These are phyloP conservation scores for Ceratothoa steindachneri DNA, from an alignment of 2,888 invertebrate species.

Conservation along the genomic window DNA sequence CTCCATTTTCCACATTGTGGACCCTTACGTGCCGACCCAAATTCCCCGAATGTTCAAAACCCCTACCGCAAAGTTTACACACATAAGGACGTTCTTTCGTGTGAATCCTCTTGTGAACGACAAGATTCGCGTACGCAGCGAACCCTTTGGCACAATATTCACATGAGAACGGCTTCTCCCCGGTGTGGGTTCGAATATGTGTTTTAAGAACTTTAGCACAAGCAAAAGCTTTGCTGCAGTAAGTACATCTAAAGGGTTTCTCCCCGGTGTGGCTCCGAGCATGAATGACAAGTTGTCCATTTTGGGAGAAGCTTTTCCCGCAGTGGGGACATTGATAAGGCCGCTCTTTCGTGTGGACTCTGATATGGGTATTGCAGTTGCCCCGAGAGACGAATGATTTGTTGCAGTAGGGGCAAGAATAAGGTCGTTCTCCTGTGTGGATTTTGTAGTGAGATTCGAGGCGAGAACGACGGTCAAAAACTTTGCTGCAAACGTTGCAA, in stretches of 20 bases:
- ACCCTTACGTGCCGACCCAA: conserved; percentile 41
- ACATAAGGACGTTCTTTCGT: conserved; percentile 44
- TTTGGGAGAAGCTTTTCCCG: conserved; percentile 44
- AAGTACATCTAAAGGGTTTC: conserved; percentile 40
- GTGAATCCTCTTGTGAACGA: conserved; percentile 46
- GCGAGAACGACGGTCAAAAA: conserved; percentile 40
- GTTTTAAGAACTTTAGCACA: conserved; percentile 48
- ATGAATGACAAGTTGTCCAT: conserved; percentile 47
- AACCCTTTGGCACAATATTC: conserved; percentile 47
- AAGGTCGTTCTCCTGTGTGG: conserved; percentile 43
- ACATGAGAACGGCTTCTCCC: conserved; percentile 47
- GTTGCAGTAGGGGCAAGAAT: conserved; percentile 42
- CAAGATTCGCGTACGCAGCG: conserved; percentile 47
- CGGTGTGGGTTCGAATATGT: conserved; percentile 47
- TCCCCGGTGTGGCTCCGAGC: conserved; percentile 46
- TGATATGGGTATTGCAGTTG: conserved; percentile 46
- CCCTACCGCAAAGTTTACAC: conserved; percentile 41
- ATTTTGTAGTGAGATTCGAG: conserved; percentile 42
- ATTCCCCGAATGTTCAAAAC: conserved; percentile 48
- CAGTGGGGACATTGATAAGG: conserved; percentile 47
- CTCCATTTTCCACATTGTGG: conserved; percentile 35
- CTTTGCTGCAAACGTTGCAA: conserved; percentile 34
- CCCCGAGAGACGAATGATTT: conserved; percentile 46
- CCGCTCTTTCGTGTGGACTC: conserved; percentile 43
- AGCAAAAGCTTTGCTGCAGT: conserved; percentile 45